phyloP scores from a whole-genome alignment of 2,888 invertebrate species.

The Bellardia pandia region DNA sequence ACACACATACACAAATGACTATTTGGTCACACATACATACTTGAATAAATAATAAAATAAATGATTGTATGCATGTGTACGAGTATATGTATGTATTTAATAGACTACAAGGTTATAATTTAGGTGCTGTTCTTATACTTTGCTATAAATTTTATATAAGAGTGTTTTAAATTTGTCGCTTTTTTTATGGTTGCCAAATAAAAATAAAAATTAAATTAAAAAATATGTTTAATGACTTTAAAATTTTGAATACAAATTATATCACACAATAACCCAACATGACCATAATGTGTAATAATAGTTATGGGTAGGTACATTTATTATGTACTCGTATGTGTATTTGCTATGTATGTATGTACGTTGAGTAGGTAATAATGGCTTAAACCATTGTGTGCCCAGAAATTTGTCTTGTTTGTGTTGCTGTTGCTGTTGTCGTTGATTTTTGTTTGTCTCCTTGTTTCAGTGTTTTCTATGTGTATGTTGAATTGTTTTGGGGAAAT shows the following conservation, averaged over 20 bases:
- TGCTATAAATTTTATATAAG: constrained; percentile 53
- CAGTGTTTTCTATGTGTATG: neutral
- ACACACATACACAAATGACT: neutral
- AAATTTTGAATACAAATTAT: constrained; percentile 20
- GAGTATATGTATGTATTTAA: neutral
- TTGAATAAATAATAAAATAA: neutral
- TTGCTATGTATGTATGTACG: neutral
- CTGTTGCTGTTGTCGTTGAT: neutral
- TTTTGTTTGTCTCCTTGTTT: neutral
- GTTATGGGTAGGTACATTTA: neutral
- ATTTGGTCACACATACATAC: neutral
- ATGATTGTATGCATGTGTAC: neutral
- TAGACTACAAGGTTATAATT: neutral
- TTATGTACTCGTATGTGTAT: neutral
- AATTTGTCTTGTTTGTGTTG: neutral
- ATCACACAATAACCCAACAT: neutral
- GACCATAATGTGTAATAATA: neutral
- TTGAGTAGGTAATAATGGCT: constrained; percentile 24
- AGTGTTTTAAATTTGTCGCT: constrained; percentile 17
- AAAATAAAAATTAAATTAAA: constrained; percentile 1
- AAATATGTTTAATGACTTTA: constrained; percentile 19
- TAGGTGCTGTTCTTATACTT: constrained; percentile 16
- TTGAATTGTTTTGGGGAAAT: constrained; percentile 29
- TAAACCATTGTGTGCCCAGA: constrained; percentile 2
- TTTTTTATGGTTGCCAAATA: constrained; percentile 25